phyloP scores from a whole-genome alignment of 23 tunicate genomes.

The Ascidia mentula region DNA sequence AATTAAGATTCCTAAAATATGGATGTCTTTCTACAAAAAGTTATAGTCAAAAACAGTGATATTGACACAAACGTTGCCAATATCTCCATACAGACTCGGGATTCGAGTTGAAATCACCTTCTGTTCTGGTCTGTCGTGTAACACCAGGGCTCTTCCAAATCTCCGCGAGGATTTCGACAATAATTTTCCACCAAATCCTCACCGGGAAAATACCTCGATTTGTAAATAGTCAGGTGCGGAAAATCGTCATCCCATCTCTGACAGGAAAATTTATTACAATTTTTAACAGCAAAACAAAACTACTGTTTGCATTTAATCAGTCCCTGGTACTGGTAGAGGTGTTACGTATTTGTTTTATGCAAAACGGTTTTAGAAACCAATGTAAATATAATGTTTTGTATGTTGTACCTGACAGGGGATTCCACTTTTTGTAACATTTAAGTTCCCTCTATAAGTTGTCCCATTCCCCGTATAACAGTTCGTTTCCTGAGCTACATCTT shows the following conservation, averaged over 20 bases:
- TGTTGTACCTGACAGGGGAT: constrained; percentile 46
- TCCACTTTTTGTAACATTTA: constrained; percentile 47
- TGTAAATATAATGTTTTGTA: too few relatives aligned
- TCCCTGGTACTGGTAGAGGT: too few relatives aligned
- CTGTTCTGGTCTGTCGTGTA: constrained; percentile 41
- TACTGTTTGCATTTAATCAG: not conserved
- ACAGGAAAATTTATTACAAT: not conserved
- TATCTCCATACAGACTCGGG: too few relatives aligned
- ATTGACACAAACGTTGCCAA: too few relatives aligned
- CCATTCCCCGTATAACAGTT: constrained; percentile 47
- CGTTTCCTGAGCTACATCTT: not conserved
- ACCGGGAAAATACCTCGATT: constrained; percentile 12
- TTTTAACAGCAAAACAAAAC: too few relatives aligned
- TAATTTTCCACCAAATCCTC: constrained; percentile 26
- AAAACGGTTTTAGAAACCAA: too few relatives aligned
- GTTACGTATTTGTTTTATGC: too few relatives aligned
- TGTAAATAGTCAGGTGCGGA: constrained; percentile 46
- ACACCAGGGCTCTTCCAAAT: constrained; percentile 47
- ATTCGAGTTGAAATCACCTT: too few relatives aligned
- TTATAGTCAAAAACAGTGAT: too few relatives aligned
- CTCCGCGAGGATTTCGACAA: constrained; percentile 50
- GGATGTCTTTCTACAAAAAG: too few relatives aligned
- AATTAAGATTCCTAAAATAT: too few relatives aligned
- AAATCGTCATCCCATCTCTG: constrained; percentile 30
- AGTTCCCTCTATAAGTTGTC: constrained; percentile 32